Evolutionary conservation across 2,797 vertebrate genomes (phyloP).

Genomic region (Cirrhinus molitorella): DNA sequence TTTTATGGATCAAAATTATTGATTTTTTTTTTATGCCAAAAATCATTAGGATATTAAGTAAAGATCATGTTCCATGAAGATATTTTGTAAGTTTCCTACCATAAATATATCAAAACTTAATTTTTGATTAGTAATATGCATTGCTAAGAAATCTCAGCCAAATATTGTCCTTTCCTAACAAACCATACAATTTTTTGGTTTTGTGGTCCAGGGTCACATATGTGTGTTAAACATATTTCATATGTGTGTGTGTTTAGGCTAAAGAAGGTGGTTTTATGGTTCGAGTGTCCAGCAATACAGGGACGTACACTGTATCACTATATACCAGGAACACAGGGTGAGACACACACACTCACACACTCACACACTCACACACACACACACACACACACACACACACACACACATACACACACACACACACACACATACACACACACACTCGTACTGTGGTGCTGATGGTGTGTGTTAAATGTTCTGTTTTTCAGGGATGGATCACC

Average conservation of each 20-base stretch:
- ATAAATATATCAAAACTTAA: too few species aligned
- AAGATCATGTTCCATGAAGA: too few species aligned
- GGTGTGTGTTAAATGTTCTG: neutral
- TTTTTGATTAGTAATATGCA: too few species aligned
- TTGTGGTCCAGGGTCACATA: too few species aligned
- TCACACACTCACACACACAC: constrained; percentile 1
- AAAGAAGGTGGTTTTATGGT: constrained; percentile 96
- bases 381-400: neutral
- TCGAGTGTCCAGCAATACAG: constrained; percentile 88
- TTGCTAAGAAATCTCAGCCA: too few species aligned
- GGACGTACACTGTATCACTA: constrained; percentile 90
- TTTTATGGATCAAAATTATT: too few species aligned
- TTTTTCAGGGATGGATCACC: constrained; percentile 79
- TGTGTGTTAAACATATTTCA: neutral
- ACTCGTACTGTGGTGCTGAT: neutral
- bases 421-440: neutral
- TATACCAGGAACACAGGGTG: constrained; percentile 89
- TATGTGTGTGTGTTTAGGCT: constrained; percentile 79
- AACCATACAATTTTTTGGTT: too few species aligned
- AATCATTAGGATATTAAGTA: too few species aligned
- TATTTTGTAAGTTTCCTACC: too few species aligned
- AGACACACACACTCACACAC: constrained; percentile 56
- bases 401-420: constrained; percentile 4
- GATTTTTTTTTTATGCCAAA: too few species aligned
- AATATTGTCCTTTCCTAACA: too few species aligned